These are phyloP conservation scores for Callipepla squamata DNA, from an alignment of 2,113 vertebrate species.

Conservation along the genomic window DNA sequence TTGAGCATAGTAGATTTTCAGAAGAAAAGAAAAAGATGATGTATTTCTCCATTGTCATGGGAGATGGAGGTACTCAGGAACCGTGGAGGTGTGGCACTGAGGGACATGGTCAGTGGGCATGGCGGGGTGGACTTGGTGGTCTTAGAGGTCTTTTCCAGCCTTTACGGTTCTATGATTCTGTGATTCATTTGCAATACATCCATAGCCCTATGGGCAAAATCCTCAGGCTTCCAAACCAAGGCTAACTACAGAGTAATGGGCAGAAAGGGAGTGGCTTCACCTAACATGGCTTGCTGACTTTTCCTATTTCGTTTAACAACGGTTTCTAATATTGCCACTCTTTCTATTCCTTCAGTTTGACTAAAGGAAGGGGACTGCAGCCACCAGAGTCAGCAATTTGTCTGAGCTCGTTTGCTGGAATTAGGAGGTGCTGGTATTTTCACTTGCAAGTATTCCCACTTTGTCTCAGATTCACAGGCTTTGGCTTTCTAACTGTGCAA, in stretches of 20 bases:
- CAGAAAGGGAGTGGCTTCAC: background rate
- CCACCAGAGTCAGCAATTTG: background rate
- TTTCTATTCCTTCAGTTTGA: background rate
- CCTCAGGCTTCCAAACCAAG: background rate
- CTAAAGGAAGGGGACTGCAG: background rate
- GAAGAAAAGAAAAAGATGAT: background rate
- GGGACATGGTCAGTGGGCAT: too few species aligned
- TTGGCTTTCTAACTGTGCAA: background rate
- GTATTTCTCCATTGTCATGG: background rate
- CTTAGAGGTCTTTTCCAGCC: too few species aligned
- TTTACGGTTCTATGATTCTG: too few species aligned
- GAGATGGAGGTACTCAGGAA: too few species aligned
- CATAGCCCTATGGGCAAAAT: background rate
- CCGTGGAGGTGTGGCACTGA: too few species aligned
- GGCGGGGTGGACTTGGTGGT: too few species aligned
- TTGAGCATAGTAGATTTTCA: background rate
- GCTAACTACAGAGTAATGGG: background rate
- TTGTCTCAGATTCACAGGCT: background rate
- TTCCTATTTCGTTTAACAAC: background rate
- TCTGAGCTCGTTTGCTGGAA: background rate
- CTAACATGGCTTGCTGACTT: background rate
- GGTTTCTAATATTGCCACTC: background rate
- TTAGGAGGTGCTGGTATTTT: background rate
- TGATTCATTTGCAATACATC: background rate
- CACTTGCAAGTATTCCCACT: background rate